Base-by-base conservation (phyloP, 2,888 invertebrate genomes). In the Agrotis puta region DNA sequence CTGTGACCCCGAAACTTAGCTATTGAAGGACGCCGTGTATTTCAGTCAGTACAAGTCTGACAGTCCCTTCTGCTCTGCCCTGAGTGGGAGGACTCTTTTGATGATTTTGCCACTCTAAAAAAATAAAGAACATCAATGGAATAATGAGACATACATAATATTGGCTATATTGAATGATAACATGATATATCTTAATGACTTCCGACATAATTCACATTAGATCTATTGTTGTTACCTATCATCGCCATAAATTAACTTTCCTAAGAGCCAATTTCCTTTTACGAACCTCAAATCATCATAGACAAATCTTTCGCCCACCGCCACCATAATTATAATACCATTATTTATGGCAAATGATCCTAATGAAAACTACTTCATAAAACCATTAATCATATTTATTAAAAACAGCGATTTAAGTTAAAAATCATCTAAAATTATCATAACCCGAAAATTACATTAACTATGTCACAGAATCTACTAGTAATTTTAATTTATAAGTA, bases 311-410 rank as follows among this genome's bases (percentile, higher is more conserved):
- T 53, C 66, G 51, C 64, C 66, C 53, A 76, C 66, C 66, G 39
- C 43, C 2, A 54, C 57, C 43, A 54, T 81, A 62, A 58, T 70
- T 77, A 81, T 70, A 67, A 79, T 61, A 56, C 64, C 57, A 78
- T 78, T 70, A 74, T 82, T 70, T 74, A 78, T 78, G 47, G 56
- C 64, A 70, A 69, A 73, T 83, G 43, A 51, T 61, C 65, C 64
- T 59, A 62, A 77, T 73, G 66, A 71, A 83, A 81, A 48, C 54
- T 57, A 67, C 75, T 71, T 70, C 68, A 72, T 80, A 77, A 61
- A 77, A 61, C 27, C 63, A 74, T 74, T 54, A 54, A 83, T 76
- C 63, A 75, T 61, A 74, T 63, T 51, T 20, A 73, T 24, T 67
- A 56, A 71, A 77, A 71, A 77, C 39, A 20, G 65, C 33, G 56